A percentile compares a stretch with the other conserved stretches of the same genome.
These are phyloP conservation scores for Baronia brevicornis DNA, from an alignment of 2,888 invertebrate species.

Conservation along the genomic window DNA sequence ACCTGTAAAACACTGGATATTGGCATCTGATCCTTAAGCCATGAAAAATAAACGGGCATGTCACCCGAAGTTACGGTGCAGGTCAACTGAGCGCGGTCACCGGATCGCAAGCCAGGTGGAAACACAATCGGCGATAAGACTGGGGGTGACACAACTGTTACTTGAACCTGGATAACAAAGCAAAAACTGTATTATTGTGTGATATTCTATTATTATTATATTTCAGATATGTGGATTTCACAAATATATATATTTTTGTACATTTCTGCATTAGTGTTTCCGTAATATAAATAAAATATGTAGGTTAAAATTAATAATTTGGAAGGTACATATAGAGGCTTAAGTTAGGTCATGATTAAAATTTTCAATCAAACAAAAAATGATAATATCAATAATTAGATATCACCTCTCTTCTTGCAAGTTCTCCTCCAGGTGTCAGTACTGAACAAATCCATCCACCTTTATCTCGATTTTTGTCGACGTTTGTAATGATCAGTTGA, in stretches of 20 bases:
- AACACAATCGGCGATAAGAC: slow-evolving; percentile 89
- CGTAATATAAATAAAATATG: too few relatives aligned
- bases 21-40: slow-evolving; percentile 79
- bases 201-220: too few relatives aligned
- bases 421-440: slow-evolving; percentile 82
- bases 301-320: too few relatives aligned
- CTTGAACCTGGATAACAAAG: slow-evolving; percentile 45
- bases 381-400: slow-evolving; percentile 24
- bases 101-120: slow-evolving; percentile 84
- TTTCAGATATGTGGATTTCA: too few relatives aligned
- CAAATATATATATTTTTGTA: too few relatives aligned
- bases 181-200: background rate
- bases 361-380: slow-evolving; percentile 23
- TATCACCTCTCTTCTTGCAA: slow-evolving; percentile 82
- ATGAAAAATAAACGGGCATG: slow-evolving; percentile 79
- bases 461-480: slow-evolving; percentile 81
- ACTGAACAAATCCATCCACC: slow-evolving; percentile 88
- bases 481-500: slow-evolving; percentile 76
- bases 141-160: slow-evolving; percentile 79
- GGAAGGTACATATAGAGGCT: too few relatives aligned
- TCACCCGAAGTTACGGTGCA: slow-evolving; percentile 87
- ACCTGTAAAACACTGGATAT: slow-evolving; percentile 80
- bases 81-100: slow-evolving; percentile 87
- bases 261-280: too few relatives aligned
- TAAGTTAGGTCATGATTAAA: too few relatives aligned